Evolutionary conservation across 2,888 invertebrate genomes (phyloP).

Genomic region (Cinara cedri): DNA sequence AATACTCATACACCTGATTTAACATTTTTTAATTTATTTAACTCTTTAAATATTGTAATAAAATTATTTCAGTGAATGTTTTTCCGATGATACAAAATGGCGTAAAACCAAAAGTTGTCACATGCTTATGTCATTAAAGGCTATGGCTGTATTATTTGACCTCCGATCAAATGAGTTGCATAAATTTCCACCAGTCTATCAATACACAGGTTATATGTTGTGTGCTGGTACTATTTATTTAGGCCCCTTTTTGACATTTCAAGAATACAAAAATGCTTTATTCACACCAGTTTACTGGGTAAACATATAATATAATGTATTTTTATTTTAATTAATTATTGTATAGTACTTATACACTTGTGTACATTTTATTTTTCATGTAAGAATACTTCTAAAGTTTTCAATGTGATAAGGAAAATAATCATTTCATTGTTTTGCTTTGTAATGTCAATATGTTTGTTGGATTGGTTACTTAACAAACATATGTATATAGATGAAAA

Average conservation of each 20-base stretch:
- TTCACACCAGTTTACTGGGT: neutral
- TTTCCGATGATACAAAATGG: slow-evolving; percentile 22
- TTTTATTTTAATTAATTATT: neutral
- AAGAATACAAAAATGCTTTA: slow-evolving; percentile 36
- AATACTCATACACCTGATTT: too few relatives aligned
- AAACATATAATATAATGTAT: neutral
- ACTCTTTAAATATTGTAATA: neutral
- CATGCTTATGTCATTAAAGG: slow-evolving; percentile 51
- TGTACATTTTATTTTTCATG: neutral
- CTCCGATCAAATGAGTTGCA: slow-evolving; percentile 17
- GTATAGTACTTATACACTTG: neutral
- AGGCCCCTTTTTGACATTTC: slow-evolving; percentile 42
- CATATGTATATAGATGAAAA: neutral
- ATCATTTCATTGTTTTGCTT: slow-evolving; percentile 4
- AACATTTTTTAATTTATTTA: too few relatives aligned
- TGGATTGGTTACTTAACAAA: slow-evolving; percentile 34
- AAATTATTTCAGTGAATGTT: slow-evolving; percentile 37
- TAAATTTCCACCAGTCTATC: neutral
- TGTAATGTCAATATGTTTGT: slow-evolving; percentile 30
- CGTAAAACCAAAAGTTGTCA: slow-evolving; percentile 42
- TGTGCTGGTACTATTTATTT: slow-evolving; percentile 23
- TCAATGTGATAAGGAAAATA: slow-evolving; percentile 31
- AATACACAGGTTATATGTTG: slow-evolving; percentile 45
- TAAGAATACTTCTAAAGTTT: slow-evolving; percentile 14
- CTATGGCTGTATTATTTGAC: slow-evolving; percentile 40